Conservation (phyloP, 2,797 vertebrate species). For the Sarcoramphus papa region DNA sequence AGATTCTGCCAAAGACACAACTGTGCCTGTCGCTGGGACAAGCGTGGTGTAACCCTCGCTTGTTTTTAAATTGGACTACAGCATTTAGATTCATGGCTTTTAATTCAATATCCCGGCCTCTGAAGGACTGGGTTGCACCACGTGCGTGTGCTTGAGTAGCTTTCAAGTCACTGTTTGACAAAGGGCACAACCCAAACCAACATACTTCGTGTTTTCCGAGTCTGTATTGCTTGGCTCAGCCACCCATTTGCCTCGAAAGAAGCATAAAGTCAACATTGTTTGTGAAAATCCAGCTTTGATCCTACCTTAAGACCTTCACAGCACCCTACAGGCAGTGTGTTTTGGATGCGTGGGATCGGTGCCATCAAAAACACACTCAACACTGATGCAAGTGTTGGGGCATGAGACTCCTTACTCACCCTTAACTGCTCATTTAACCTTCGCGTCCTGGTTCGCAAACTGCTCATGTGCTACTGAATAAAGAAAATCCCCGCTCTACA, state of each 20-base stretch:
- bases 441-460: background rate
- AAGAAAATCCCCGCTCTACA: background rate
- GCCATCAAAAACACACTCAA: background rate
- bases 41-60: background rate
- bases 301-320: background rate
- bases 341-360: background rate
- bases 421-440: background rate
- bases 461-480: background rate
- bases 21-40: background rate
- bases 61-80: background rate
- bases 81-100: background rate
- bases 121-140: background rate
- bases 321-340: background rate
- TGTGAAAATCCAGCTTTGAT: background rate
- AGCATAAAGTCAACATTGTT: background rate
- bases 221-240: background rate
- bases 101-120: background rate
- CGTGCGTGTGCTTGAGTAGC: fast-evolving
- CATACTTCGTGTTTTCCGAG: background rate
- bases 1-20: background rate
- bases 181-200: background rate
- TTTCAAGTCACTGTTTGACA: background rate
- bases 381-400: background rate
- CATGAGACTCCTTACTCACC: background rate
- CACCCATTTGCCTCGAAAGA: background rate